Conservation (phyloP, 2,113 vertebrate genomes). For the Hylia prasina region DNA sequence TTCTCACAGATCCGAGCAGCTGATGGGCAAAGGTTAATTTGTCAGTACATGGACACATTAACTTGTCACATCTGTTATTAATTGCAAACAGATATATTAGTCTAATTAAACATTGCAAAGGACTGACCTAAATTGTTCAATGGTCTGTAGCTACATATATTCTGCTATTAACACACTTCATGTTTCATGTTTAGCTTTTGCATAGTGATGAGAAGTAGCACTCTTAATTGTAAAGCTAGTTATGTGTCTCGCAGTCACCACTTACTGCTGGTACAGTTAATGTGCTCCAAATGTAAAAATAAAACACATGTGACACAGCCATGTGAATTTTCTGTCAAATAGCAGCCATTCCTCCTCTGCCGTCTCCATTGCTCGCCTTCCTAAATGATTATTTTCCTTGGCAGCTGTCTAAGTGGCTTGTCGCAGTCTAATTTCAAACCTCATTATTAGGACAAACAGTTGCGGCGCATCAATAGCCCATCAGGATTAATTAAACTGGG, state of each 20-base stretch:
- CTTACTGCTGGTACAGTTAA: constrained; percentile 71
- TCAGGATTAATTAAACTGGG: constrained; percentile 98
- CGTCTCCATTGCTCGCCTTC: constrained; percentile 64
- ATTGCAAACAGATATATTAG: constrained; percentile 92
- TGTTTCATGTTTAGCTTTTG: constrained; percentile 70
- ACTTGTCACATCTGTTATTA: constrained; percentile 94
- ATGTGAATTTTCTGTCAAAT: constrained; percentile 72
- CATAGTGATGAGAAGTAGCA: constrained; percentile 73
- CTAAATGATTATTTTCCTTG: constrained; percentile 78
- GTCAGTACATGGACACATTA: constrained; percentile 87
- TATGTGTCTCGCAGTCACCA: constrained; percentile 53
- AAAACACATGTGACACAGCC: constrained; percentile 72
- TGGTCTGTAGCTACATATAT: constrained; percentile 74
- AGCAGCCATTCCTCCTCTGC: constrained; percentile 69
- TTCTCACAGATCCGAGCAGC: constrained; percentile 93
- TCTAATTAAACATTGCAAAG: constrained; percentile 82
- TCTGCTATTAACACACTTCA: constrained; percentile 74
- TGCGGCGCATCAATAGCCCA: constrained; percentile 92
- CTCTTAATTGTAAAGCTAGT: constrained; percentile 70
- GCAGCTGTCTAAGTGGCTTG: constrained; percentile 88
- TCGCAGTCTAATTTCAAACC: constrained; percentile 89
- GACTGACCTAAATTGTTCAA: constrained; percentile 83
- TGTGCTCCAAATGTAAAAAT: constrained; percentile 69
- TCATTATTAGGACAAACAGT: constrained; percentile 98
- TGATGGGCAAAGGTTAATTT: constrained; percentile 96